Conservation (phyloP, 2,797 vertebrate genomes). For the Rhodeus uyekii region DNA sequence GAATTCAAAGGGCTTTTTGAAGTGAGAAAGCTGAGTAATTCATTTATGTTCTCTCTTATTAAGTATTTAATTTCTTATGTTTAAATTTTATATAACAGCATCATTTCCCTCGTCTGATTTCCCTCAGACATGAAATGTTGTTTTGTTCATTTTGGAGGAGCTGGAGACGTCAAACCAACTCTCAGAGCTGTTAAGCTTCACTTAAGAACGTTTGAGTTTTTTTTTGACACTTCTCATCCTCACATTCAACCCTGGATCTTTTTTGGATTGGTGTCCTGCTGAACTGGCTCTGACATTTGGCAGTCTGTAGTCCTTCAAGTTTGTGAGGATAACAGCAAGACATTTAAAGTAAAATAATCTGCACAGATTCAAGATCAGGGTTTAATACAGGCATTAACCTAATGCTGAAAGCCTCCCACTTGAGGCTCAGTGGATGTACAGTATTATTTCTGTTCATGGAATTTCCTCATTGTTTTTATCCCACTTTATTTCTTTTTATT, state of each 20-base stretch:
- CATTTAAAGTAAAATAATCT: slow-evolving; percentile 13
- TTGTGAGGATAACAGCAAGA: slow-evolving; percentile 16
- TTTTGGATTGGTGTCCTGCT: not conserved
- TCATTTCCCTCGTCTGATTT: slow-evolving; percentile 25
- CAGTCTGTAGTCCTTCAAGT: slow-evolving; percentile 1
- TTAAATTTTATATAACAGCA: not conserved
- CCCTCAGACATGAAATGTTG: not conserved
- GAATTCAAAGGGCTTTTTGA: slow-evolving; percentile 33
- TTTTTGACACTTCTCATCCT: slow-evolving; percentile 9
- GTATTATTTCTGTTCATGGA: slow-evolving; percentile 42
- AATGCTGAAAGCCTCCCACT: slow-evolving; percentile 19
- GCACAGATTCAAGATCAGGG: slow-evolving; percentile 24
- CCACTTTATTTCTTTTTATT: slow-evolving; percentile 1
- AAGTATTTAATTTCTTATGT: slow-evolving; percentile 31
- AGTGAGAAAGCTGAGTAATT: slow-evolving; percentile 18
- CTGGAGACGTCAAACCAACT: not conserved
- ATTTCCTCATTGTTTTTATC: slow-evolving; percentile 35
- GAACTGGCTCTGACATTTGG: slow-evolving; percentile 13
- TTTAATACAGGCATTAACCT: slow-evolving; percentile 28
- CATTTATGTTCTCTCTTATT: slow-evolving; percentile 14
- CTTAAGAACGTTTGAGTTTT: slow-evolving; percentile 3
- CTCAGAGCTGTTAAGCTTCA: not conserved
- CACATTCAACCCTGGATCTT: slow-evolving; percentile 4
- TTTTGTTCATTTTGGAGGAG: slow-evolving; percentile 23
- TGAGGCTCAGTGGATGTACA: not conserved